Evolutionary conservation across 2,113 vertebrate genomes (phyloP).

Genomic region (Ancistrus triradiatus): DNA sequence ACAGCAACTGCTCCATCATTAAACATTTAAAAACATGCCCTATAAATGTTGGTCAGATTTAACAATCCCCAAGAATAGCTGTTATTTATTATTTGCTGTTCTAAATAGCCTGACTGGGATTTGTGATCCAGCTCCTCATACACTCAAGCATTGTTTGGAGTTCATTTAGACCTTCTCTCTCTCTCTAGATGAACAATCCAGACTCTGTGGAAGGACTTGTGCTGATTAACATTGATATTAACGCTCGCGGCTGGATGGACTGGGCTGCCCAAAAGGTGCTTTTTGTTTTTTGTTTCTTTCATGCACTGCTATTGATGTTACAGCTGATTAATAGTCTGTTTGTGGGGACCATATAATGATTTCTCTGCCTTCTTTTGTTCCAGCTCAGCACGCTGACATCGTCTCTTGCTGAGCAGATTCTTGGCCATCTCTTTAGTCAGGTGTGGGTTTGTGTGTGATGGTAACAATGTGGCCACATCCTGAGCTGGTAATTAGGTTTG

Average conservation of each 20-base stretch:
- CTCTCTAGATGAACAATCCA: slow-evolving; percentile 72
- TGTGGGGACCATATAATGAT: neutral
- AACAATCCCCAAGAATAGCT: too few species aligned
- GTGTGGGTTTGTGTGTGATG: slow-evolving; percentile 53
- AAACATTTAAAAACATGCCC: too few species aligned
- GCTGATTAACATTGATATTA: slow-evolving; percentile 84
- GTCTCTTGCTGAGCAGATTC: slow-evolving; percentile 80
- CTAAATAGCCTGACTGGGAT: too few species aligned
- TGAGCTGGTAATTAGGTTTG: neutral
- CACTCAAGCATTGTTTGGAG: neutral
- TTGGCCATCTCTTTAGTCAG: slow-evolving; percentile 86
- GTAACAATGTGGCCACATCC: neutral
- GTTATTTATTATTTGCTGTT: too few species aligned
- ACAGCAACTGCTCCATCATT: too few species aligned
- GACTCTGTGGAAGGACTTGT: slow-evolving; percentile 86
- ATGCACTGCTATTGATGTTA: too few species aligned
- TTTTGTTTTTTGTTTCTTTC: neutral
- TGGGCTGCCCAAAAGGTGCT: slow-evolving; percentile 88
- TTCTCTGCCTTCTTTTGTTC: neutral
- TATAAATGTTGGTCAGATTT: too few species aligned
- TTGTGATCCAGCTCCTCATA: too few species aligned
- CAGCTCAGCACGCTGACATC: slow-evolving; percentile 81
- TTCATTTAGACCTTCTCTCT: neutral
- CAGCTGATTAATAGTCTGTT: neutral
- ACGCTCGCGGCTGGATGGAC: slow-evolving; percentile 87